These are phyloP conservation scores for Glaucomys volans DNA, from an alignment of 2,113 vertebrate species.

Conservation along the genomic window DNA sequence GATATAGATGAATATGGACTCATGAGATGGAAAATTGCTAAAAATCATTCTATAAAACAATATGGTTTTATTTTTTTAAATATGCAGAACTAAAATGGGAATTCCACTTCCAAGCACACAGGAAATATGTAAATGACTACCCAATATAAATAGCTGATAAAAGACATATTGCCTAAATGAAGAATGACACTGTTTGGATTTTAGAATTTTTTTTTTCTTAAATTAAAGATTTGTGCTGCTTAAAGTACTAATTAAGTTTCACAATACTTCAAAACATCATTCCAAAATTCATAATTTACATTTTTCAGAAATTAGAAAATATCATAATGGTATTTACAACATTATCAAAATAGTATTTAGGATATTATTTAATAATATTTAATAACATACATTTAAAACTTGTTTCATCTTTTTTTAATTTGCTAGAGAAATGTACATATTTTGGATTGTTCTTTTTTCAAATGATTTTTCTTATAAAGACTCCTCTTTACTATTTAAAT, in stretches of 20 bases:
- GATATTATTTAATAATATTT: neutral
- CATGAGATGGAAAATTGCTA: constrained; percentile 20
- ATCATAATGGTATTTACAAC: neutral
- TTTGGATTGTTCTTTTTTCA: neutral
- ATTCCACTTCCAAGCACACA: neutral
- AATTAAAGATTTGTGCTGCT: neutral
- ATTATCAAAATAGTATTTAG: neutral
- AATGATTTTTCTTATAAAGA: neutral
- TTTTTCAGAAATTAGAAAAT: neutral
- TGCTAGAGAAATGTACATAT: neutral
- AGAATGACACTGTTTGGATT: neutral
- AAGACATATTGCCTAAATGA: neutral
- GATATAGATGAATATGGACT: neutral
- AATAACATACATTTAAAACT: neutral
- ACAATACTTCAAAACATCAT: neutral
- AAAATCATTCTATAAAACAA: neutral
- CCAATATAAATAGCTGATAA: neutral
- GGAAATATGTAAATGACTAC: neutral
- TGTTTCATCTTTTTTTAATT: neutral
- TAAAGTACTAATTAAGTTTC: neutral
- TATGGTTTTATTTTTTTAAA: neutral
- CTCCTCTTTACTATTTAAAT: neutral
- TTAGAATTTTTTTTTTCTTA: neutral
- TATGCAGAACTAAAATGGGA: neutral
- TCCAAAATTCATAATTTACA: neutral